Base-by-base conservation (phyloP, 2,888 invertebrate genomes). In the Platycheirus albimanus region DNA sequence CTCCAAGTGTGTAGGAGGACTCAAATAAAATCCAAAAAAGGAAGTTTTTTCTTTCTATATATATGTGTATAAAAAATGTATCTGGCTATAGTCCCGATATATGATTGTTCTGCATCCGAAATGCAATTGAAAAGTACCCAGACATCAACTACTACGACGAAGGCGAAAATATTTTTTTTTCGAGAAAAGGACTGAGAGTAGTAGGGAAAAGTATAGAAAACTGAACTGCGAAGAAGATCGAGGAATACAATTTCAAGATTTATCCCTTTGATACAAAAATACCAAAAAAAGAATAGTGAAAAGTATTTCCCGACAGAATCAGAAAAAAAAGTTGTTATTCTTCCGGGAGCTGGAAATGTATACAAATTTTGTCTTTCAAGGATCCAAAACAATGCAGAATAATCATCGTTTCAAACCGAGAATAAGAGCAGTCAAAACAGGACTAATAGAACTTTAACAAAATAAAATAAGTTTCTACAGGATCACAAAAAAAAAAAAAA, bases 51-150 rank as follows among this genome's bases (percentile, higher is more conserved):
- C 4, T 36, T 13, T 45, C 41, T 43, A 19, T 51, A n/a, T n/a
- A n/a, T n/a, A n/a, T n/a, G n/a, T 15, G 30, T 67, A 69, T 58
- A 24, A 24, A 24, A 6, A 24, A 24, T 24, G 24, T 24, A 24
- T 24, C 24, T 24, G 24, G 24, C 6, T 24, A 33, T 33, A 33
- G 6, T 33, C 30, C 30, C 7, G 6, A 8, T 38, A 64, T 15
- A 47, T 33, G 51, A 17, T 45, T 63, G 67, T 56, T 69, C 63
- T 64, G 75, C 56, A 75, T 75, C 74, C 70, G 19, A 56, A 80
- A 75, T 75, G 75, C 79, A 80, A 80, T 80, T 75, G 75, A 70
- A 80, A 70, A 56, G 20, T 51, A 33, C 45, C 45, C 33, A 63
- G 79, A 67, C 79, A 24, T 4, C 3, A 6, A 56, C 36, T 13